phyloP scores from a whole-genome alignment of 2,797 vertebrate genomes.

The Acipenser oxyrinchus region DNA sequence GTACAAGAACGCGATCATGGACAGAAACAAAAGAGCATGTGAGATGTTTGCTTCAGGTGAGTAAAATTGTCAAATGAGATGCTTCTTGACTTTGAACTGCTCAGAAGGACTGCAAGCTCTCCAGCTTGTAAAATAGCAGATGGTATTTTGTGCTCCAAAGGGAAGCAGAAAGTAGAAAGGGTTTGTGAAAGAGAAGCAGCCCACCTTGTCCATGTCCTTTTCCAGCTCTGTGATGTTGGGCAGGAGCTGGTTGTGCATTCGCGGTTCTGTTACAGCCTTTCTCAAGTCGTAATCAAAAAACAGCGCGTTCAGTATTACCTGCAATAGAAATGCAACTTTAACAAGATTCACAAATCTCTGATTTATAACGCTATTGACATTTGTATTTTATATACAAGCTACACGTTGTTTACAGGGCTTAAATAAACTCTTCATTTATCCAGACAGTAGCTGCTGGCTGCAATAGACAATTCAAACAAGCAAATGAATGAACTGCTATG shows the following conservation, averaged over 20 bases:
- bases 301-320: conserved; percentile 81
- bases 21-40: conserved; percentile 1
- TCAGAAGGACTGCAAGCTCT: too few species aligned
- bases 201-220: conserved; percentile 68
- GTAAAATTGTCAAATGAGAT: background rate
- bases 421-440: too few species aligned
- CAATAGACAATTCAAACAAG: too few species aligned
- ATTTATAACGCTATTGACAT: too few species aligned
- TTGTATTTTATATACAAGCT: too few species aligned
- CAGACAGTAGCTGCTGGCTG: too few species aligned
- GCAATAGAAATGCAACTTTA: conserved; percentile 12
- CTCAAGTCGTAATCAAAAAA: conserved; percentile 88
- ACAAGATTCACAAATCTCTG: too few species aligned
- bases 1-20: too few species aligned
- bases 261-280: conserved; percentile 71
- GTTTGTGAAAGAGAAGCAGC: conserved; percentile 6
- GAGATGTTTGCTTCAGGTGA: background rate
- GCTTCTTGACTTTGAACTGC: background rate
- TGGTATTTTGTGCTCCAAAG: background rate
- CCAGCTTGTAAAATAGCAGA: too few species aligned
- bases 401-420: too few species aligned
- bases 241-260: conserved; percentile 85
- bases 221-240: conserved; percentile 74
- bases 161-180: background rate
- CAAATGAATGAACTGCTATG: too few species aligned